These are phyloP conservation scores for Tenebrio molitor DNA, from an alignment of 1,140 invertebrate species.

Conservation along the genomic window DNA sequence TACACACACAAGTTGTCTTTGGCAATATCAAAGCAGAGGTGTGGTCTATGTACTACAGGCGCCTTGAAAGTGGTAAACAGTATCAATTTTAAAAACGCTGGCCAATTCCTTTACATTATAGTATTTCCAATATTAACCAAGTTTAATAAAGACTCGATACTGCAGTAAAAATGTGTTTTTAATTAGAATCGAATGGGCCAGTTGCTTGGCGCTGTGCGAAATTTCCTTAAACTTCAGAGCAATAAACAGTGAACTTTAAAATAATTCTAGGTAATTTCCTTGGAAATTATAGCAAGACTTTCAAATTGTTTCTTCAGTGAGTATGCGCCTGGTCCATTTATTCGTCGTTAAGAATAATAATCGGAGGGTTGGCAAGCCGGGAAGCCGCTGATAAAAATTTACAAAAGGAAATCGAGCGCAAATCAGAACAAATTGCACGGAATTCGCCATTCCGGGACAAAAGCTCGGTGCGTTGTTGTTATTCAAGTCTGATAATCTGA, in stretches of 20 bases:
- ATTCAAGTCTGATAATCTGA: slow-evolving; percentile 40
- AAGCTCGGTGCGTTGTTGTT: slow-evolving; percentile 31
- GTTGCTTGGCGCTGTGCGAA: no score
- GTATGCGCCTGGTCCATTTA: neutral
- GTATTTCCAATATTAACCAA: no score
- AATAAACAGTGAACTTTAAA: slow-evolving; percentile 7
- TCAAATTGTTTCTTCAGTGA: neutral
- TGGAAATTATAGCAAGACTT: neutral
- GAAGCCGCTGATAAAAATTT: slow-evolving; percentile 39
- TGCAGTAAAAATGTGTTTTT: no score
- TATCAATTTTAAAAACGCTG: no score
- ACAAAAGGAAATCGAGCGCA: slow-evolving; percentile 39
- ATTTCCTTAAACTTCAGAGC: no score
- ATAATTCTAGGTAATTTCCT: slow-evolving; percentile 2
- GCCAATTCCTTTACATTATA: no score
- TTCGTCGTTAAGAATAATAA: slow-evolving; percentile 2
- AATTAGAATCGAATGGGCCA: no score
- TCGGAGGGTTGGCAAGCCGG: neutral
- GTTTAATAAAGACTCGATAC: no score
- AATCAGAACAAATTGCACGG: slow-evolving; percentile 37
- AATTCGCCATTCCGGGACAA: slow-evolving; percentile 7
- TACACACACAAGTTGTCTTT: no score
- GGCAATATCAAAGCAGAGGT: no score
- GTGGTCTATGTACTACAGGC: no score
- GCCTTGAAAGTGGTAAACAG: no score